Evolutionary conservation across 2,797 vertebrate genomes (phyloP).

Genomic region (Coranthus polyacanthus): DNA sequence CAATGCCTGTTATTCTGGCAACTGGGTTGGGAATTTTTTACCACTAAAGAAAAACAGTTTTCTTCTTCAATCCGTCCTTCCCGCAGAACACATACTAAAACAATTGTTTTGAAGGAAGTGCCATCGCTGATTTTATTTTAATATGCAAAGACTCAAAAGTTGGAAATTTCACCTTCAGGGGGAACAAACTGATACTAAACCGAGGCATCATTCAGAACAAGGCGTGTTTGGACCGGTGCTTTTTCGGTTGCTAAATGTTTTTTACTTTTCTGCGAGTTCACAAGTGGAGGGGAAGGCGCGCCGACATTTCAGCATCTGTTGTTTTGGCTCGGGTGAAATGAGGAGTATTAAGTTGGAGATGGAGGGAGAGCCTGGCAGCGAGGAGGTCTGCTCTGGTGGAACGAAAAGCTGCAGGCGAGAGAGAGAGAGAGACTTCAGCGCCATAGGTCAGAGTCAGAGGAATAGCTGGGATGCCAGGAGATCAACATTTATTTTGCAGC

Average conservation of each 20-base stretch:
- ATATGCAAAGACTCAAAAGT: too few species aligned
- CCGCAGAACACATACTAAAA: too few species aligned
- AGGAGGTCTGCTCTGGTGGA: conserved; percentile 60
- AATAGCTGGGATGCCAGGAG: conserved; percentile 56
- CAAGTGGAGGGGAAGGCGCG: conserved; percentile 35
- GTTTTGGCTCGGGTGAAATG: conserved; percentile 67
- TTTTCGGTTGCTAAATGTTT: conserved; percentile 37
- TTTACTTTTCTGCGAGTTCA: conserved; percentile 36
- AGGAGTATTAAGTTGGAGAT: conserved; percentile 59
- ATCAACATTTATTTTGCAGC: conserved; percentile 28
- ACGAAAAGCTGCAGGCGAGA: conserved; percentile 56
- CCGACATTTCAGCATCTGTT: conserved; percentile 67
- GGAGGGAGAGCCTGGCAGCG: conserved; percentile 62
- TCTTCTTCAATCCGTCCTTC: too few species aligned
- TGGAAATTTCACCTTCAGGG: too few species aligned
- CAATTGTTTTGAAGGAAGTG: too few species aligned
- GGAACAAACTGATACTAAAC: too few species aligned
- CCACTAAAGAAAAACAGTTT: too few species aligned
- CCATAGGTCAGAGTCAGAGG: conserved; percentile 53
- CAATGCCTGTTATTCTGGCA: too few species aligned
- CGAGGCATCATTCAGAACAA: too few species aligned
- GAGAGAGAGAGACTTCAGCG: conserved; percentile 21
- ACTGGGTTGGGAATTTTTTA: too few species aligned
- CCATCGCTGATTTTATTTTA: too few species aligned
- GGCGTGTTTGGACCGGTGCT: too few species aligned